Base-by-base conservation (phyloP, 2,113 vertebrate genomes). In the Alaudala cheleensis region DNA sequence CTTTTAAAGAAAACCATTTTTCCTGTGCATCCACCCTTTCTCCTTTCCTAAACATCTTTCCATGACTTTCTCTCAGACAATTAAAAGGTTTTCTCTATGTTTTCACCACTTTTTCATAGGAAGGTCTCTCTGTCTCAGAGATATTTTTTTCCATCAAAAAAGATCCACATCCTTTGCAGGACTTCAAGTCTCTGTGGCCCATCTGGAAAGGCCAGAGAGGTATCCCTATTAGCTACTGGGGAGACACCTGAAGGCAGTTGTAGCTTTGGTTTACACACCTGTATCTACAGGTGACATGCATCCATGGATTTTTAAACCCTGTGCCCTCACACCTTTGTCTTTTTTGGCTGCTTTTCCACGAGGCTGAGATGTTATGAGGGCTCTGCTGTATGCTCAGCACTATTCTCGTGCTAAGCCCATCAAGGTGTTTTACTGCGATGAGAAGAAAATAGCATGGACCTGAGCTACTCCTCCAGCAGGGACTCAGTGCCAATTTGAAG, bases 221-320 rank as follows among this genome's bases (percentile, higher is more conserved):
- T 29, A 5, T 34, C 15, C 37, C 12, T 29, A 0, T 45, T n/a
- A 78, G 25, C 20, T 17, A 10, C 42, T 10, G 24, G 31, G 64
- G 23, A 58, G 24, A 47, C 4, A 83, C 4, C 9, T 20, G 18
- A 58, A 88, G 21, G 49, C 31, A 57, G 9, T 1, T 64, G 31
- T 7, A 56, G 5, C 28, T 81, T 81, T 1, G 2, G 10, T 73
- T 93, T 70, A 8, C 29, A 39, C 19, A 83, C 13, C 31, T 77
- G 28, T 29, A n/a, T 57, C 40, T 24, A 42, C 15, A 62, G 22
- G 5, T 9, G 1, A 21, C 4, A 3, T 3, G 3, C 22, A 17
- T 39, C 25, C 14, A 28, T 13, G 18, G 23, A 69, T 62, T 92
- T 79, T 84, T 62, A 89, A 89, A 84, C 16, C 11, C 20, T 20